Percentiles rank a stretch among this genome's conserved stretches.
phyloP scores from a whole-genome alignment of 2,888 invertebrate genomes.

The Alentia gelatinosa region DNA sequence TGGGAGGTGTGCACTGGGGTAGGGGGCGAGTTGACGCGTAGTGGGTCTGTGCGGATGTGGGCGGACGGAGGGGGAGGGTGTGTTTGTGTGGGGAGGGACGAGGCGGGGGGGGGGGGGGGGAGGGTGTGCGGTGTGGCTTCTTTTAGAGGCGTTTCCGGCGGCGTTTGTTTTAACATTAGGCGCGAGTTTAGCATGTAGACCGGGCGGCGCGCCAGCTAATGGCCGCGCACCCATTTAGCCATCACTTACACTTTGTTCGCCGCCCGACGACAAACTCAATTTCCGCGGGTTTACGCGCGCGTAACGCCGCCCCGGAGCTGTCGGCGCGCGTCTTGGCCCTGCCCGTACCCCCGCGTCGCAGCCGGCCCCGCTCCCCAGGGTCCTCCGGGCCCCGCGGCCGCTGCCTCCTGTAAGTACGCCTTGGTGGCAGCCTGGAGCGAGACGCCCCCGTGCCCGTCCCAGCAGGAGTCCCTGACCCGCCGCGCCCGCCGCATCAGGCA shows the following conservation, averaged over 20 bases:
- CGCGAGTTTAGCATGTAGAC: neutral
- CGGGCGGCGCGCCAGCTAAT: constrained; percentile 14
- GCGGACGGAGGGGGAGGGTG: neutral
- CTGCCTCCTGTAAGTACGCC: neutral
- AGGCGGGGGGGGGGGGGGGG: neutral
- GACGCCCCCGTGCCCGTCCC: neutral
- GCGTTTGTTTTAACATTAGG: constrained; percentile 43
- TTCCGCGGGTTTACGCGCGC: constrained; percentile 27
- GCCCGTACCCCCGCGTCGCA: neutral
- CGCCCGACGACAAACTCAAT: constrained; percentile 7
- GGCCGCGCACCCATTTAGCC: constrained; percentile 28
- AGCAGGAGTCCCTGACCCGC: neutral
- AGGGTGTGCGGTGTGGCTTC: neutral
- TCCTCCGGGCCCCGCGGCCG: neutral
- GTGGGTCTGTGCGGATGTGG: neutral
- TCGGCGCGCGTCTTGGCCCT: constrained; percentile 25
- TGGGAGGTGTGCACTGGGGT: neutral
- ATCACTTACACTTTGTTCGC: constrained; percentile 19
- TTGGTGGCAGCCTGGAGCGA: neutral
- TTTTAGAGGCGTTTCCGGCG: too few species aligned
- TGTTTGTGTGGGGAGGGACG: neutral
- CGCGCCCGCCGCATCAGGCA: neutral
- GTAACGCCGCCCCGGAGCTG: constrained; percentile 34
- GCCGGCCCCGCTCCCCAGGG: neutral
- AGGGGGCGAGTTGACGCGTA: neutral